A percentile compares a stretch with the other conserved stretches of the same genome.
Conservation (phyloP, 1,140 invertebrate species). For the Galleria mellonella region DNA sequence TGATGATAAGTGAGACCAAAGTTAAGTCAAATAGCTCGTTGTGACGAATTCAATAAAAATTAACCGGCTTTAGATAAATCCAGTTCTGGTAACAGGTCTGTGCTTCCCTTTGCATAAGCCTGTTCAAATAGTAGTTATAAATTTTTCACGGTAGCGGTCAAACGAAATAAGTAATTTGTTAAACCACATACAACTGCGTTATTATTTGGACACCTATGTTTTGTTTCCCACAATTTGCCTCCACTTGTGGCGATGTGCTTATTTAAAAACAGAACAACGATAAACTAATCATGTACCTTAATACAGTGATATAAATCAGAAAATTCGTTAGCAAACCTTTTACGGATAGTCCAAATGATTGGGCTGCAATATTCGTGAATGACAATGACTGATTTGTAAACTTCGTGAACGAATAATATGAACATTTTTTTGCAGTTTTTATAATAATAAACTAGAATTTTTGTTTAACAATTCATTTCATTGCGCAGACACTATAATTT, state of each 20-base stretch:
- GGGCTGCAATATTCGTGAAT: slow-evolving; percentile 3
- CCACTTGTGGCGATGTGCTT: slow-evolving; percentile 13
- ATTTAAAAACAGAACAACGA: too few species aligned
- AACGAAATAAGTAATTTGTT: slow-evolving; percentile 43
- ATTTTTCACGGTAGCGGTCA: slow-evolving; percentile 51
- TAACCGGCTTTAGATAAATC: too few species aligned
- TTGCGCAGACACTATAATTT: not conserved
- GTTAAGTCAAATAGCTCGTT: too few species aligned
- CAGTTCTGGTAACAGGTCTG: too few species aligned
- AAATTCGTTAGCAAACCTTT: too few species aligned
- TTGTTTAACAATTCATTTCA: not conserved
- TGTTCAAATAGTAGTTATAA: slow-evolving; percentile 23
- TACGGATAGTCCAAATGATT: not conserved
- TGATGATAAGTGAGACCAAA: too few species aligned
- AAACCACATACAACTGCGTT: slow-evolving; percentile 28
- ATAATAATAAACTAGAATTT: not conserved
- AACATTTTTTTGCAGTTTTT: not conserved
- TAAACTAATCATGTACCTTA: too few species aligned
- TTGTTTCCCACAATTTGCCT: slow-evolving; percentile 51
- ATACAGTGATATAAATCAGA: too few species aligned
- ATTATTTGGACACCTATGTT: slow-evolving; percentile 40
- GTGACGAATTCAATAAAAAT: too few species aligned
- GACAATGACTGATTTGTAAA: slow-evolving; percentile 29
- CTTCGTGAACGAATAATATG: slow-evolving; percentile 9
- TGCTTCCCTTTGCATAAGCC: slow-evolving; percentile 9